Base-by-base conservation (phyloP, 2,113 vertebrate genomes). In the Ornithorhynchus anatinus region DNA sequence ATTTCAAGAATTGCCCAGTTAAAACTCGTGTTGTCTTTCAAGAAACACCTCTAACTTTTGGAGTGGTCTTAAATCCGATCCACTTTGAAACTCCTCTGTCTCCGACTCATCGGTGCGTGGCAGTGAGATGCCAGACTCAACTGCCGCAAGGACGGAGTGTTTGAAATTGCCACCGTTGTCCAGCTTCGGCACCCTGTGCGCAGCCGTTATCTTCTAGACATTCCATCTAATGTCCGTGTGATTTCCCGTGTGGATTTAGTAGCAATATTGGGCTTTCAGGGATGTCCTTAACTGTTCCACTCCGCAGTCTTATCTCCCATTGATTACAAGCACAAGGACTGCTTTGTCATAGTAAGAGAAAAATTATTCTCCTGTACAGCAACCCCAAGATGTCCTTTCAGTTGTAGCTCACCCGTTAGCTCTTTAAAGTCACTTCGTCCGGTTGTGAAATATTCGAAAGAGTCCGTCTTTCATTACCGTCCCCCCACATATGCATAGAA, bases 401-500 rank as follows among this genome's bases (percentile, higher is more conserved):
- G 45, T 71, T 81, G 65, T 81, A 67, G 63, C 77, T 75, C n/a
- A 62, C 25, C 23, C 56, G 82, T 84, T 83, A 90, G 93, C 78
- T 90, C 91, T 88, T 85, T 77, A 50, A 60, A 72, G 39, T 61
- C 35, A 68, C 52, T 69, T 78, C 77, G 79, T 63, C 32, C 51
- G 23, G 80, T 76, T 59, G 54, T 86, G 78, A 82, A 85, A 40
- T 70, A 60, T 73, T 61, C 69, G 86, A 86, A 82, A 35, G 47
- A 74, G 70, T 71, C 59, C 86, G 77, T 74, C 52, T 72, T 74
- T 75, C 56, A 84, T 67, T 84, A 40, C 71, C 67, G 61, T 88
- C 62, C 79, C 86, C 86, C 92, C 95, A 22, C 47, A 94, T 94
- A 96, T 94, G 92, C 88, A 78, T 94, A 87, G 93, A 89, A 91